Evolutionary conservation across 2,888 invertebrate genomes (phyloP), one percentile per base, ranked within the genome.

Genomic region (Penaeus monodon): DNA sequence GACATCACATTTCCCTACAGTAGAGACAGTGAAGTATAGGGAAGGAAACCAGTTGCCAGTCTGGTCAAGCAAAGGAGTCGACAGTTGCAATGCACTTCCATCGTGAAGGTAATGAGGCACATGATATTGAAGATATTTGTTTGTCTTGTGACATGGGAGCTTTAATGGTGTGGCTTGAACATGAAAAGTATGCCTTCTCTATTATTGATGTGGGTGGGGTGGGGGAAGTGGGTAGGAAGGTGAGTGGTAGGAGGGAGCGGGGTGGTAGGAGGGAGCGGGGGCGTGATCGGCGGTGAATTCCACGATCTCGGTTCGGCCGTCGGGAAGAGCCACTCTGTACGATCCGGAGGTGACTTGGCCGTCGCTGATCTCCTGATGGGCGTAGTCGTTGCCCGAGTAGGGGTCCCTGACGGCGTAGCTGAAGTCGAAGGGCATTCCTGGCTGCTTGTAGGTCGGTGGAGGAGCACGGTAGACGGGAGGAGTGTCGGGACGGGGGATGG

Each of bases 271-370:
- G 12, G 80, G 65, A 57, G 63, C 29, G 27, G 79, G 38, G 29
- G 81, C 81, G 64, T 81, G 74, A 27, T 86, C 86, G 29, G 86
- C 86, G 6, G 63, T 24, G 68, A 82, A 86, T 44, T 57, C 64
- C 38, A 86, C 86, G 3, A 77, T 94, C 93, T 97, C 97, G 44
- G 95, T 95, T 88, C 97, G 94, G 17, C 97, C 97, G 92, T 97
- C 96, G 3, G 95, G 95, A 84, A 95, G 92, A 73, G 95, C 92
- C 66, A 95, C 95, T 92, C 94, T 94, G 92, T 95, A 95, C 70
- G 94, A 94, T 77, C 95, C 95, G 14, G 94, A 94, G 0, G 95
- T 94, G 78, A 93, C 94, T 90, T 94, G 94, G 83, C 95, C 95
- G 91, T 95, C 94, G 44, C 95, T 93, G 91, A 94, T 94, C 92